These are phyloP conservation scores for Cottoperca gobio DNA, from an alignment of 2,797 vertebrate genomes.

Conservation along the genomic window DNA sequence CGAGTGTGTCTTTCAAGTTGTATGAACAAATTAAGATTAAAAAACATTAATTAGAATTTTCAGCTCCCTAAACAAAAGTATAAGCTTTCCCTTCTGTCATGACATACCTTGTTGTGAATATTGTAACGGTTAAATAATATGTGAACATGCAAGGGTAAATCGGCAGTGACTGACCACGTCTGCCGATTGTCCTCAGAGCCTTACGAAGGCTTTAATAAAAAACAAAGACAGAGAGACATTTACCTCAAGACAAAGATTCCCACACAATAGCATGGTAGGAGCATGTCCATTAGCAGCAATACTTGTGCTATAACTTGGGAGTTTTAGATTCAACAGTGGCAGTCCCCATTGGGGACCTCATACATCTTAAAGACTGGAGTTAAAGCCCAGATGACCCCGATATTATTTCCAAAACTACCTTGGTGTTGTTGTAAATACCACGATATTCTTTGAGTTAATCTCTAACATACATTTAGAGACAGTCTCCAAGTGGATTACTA, in stretches of 20 bases:
- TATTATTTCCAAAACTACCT: neutral
- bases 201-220: constrained; percentile 91
- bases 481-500: neutral
- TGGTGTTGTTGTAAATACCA: neutral
- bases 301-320: neutral
- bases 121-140: constrained; percentile 65
- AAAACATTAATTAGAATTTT: neutral
- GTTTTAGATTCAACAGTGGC: neutral
- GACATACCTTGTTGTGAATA: neutral
- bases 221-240: constrained; percentile 78
- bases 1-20: constrained; percentile 40
- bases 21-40: neutral
- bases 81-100: neutral
- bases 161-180: constrained; percentile 94
- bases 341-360: neutral
- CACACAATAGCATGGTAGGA: constrained; percentile 48
- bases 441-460: neutral
- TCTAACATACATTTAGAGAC: neutral
- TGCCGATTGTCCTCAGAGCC: constrained; percentile 92
- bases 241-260: constrained; percentile 60
- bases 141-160: constrained; percentile 85
- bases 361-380: neutral
- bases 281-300: constrained; percentile 47
- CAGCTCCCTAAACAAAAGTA: neutral
- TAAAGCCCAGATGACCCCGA: neutral